Evolutionary conservation across 2,888 invertebrate species (phyloP).

Genomic region (Caenorhabditis virilis): DNA sequence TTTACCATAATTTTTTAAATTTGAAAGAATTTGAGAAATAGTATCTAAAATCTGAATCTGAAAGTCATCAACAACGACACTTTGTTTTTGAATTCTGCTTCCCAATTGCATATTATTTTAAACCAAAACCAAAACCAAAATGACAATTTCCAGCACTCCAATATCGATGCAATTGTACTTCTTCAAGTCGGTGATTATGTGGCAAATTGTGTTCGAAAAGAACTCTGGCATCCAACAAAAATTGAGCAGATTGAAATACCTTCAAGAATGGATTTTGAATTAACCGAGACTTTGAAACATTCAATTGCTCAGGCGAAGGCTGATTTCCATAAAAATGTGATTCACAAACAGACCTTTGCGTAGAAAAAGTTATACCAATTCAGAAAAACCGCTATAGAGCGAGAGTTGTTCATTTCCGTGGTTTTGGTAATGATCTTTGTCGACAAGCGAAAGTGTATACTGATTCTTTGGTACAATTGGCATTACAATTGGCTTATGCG

Average conservation of each 20-base stretch:
- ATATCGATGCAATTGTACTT: conserved; percentile 56
- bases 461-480: conserved; percentile 75
- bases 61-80: too few relatives aligned
- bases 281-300: conserved; percentile 70
- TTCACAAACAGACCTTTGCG: too few relatives aligned
- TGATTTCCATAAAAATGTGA: conserved; percentile 61
- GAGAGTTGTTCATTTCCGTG: conserved; percentile 32
- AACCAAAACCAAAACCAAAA: not conserved
- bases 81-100: too few relatives aligned
- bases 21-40: too few relatives aligned
- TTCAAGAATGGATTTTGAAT: conserved; percentile 71
- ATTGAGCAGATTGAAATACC: conserved; percentile 62
- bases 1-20: too few relatives aligned
- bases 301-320: conserved; percentile 71
- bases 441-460: conserved; percentile 74
- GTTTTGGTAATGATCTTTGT: conserved; percentile 68
- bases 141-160: conserved; percentile 52
- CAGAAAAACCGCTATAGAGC: conserved; percentile 44
- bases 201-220: conserved; percentile 36
- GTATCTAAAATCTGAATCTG: too few relatives aligned
- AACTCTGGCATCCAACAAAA: conserved; percentile 45
- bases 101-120: not conserved
- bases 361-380: too few relatives aligned
- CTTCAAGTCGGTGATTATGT: conserved; percentile 50
- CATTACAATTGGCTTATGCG: conserved; percentile 74